These are phyloP conservation scores for Speoplatyrhinus poulsoni DNA, from an alignment of 2,113 vertebrate genomes.

Conservation along the genomic window DNA sequence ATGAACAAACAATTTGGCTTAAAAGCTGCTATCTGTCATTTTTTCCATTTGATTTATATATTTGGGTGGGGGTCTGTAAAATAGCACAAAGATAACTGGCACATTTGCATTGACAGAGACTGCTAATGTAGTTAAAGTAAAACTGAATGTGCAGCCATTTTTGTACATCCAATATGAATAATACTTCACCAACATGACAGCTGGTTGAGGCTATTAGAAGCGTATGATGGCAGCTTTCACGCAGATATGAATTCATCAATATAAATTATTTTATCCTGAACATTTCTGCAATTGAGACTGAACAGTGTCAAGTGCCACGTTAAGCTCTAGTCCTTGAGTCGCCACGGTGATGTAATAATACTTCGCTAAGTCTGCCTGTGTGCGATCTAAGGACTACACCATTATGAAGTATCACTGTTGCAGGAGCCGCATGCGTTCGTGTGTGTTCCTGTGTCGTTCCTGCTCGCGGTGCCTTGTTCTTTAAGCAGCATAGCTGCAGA, in stretches of 20 bases:
- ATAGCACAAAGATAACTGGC: no score
- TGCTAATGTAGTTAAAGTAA: no score
- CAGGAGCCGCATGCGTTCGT: not conserved
- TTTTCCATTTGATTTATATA: conserved; percentile 21
- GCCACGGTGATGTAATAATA: not conserved
- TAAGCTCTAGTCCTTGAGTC: conserved; percentile 1
- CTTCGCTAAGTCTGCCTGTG: not conserved
- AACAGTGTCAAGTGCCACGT: conserved; percentile 10
- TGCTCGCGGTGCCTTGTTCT: no score
- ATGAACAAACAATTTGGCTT: not conserved
- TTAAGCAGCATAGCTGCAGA: not conserved
- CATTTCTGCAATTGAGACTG: conserved; percentile 18
- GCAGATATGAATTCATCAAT: no score
- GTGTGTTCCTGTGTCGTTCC: conserved; percentile 1
- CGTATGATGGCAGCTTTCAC: no score
- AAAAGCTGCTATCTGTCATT: conserved; percentile 9
- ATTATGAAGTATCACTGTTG: not conserved
- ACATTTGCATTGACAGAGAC: no score
- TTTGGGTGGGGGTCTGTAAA: not conserved
- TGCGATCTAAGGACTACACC: not conserved
- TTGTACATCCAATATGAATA: no score
- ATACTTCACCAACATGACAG: no score
- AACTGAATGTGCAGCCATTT: no score
- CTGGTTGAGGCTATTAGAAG: no score
- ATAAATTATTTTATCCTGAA: not conserved